Base-by-base conservation (phyloP, 2,888 invertebrate genomes). In the Xanthostigma xanthostigma region DNA sequence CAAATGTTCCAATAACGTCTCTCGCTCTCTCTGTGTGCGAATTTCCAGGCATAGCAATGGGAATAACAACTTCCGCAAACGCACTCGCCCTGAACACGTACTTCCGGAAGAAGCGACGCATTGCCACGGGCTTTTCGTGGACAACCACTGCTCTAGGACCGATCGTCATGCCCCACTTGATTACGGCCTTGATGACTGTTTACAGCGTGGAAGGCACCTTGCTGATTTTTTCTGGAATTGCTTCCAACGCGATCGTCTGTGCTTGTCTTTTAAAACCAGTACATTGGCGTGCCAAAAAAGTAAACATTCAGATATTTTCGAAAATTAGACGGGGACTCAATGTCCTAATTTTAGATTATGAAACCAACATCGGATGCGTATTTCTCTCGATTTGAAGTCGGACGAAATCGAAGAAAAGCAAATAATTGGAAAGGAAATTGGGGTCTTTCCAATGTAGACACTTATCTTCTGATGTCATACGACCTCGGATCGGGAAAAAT, bases 101-200 rank as follows among this genome's bases (percentile, higher is more conserved):
- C 60, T 82, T 82, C 58, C 70, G 69, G 54, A 71, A 73, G 52
- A 77, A 73, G 57, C 69, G 80, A 56, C 73, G 74, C 37, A 71
- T 74, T 58, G 81, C 81, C 0, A 69, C 78, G 14, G 79, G 79
- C 1, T 64, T 76, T 5, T 75, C 75, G 36, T 75, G 79, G 73
- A 78, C 80, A 1, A 62, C 80, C 3, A 77, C 77, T 12, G 82
- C 79, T 2, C 57, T 83, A 2, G 82, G 81, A 1, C 73, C 79
- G n/a, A 79, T 82, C 52, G 57, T 74, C 44, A 74, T 79, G 72
- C 82, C 82, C 1, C 68, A 76, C 50, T 55, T 81, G 8, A 73
- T 78, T 60, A 74, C 74, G 49, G 58, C 65, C 3, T 67, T 80
- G 5, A 68, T 81, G 57, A 63, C 68, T 35, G 59, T 65, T 1